phyloP scores from a whole-genome alignment of 2,888 invertebrate species.

The Chaetoderma sp. region DNA sequence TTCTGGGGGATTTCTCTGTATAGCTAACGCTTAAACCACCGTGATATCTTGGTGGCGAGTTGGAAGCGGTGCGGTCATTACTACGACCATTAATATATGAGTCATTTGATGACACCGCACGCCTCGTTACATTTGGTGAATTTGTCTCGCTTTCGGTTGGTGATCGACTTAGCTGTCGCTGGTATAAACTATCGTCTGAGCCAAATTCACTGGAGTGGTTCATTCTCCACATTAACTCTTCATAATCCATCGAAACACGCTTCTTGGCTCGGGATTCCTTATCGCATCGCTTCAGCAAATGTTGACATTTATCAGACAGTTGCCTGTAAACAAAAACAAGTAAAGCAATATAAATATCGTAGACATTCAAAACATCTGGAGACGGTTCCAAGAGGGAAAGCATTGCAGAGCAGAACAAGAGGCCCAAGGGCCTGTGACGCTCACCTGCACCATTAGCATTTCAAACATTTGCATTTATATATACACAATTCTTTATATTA shows the following conservation, averaged over 20 bases:
- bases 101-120: not conserved
- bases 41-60: no score
- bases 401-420: no score
- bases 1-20: slow-evolving; percentile 34
- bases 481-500: no score
- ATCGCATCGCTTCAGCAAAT: slow-evolving; percentile 75
- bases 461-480: no score
- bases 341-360: no score
- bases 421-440: no score
- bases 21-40: slow-evolving; percentile 41
- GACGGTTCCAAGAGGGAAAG: not conserved
- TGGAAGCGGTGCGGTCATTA: slow-evolving; percentile 33
- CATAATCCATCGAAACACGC: slow-evolving; percentile 84
- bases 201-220: slow-evolving; percentile 44
- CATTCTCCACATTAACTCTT: slow-evolving; percentile 88
- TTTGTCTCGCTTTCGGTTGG: slow-evolving; percentile 39
- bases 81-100: slow-evolving; percentile 35
- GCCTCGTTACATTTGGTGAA: not conserved
- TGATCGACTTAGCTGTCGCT: slow-evolving; percentile 48
- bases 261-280: slow-evolving; percentile 84
- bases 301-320: slow-evolving; percentile 79
- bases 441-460: no score
- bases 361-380: not conserved
- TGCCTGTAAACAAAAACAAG: slow-evolving; percentile 72
- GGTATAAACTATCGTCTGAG: slow-evolving; percentile 47